Conservation (phyloP, 1,140 invertebrate genomes). For the Orius insidiosus region DNA sequence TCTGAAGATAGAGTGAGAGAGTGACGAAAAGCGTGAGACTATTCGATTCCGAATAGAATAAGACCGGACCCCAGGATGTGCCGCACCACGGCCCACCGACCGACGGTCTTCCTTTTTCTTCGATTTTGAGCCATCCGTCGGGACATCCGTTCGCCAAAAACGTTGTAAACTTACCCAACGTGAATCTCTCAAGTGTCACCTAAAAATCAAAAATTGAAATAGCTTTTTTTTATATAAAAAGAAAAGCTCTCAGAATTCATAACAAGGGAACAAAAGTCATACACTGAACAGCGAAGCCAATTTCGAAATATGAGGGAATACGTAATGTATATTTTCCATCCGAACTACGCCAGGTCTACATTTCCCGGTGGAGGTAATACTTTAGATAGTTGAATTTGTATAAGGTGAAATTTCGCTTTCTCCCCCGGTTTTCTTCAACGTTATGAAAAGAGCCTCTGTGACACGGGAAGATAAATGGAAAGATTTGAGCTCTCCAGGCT, state of each 20-base stretch:
- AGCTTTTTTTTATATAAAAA: slow-evolving; percentile 2
- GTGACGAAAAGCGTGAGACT: slow-evolving; percentile 56
- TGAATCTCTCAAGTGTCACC: slow-evolving; percentile 74
- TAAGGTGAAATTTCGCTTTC: not conserved
- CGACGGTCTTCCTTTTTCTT: slow-evolving; percentile 46
- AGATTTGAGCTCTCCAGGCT: too few species aligned
- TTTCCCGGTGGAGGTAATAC: too few species aligned
- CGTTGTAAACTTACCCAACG: slow-evolving; percentile 64
- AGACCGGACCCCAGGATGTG: slow-evolving; percentile 62
- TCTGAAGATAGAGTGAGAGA: slow-evolving; percentile 54
- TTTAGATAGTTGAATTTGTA: not conserved
- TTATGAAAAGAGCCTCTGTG: too few species aligned
- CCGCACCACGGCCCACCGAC: slow-evolving; percentile 66
- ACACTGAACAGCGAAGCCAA: not conserved
- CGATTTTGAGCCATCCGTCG: slow-evolving; percentile 59
- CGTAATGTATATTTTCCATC: not conserved
- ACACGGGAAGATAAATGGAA: too few species aligned
- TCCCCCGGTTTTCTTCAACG: too few species aligned
- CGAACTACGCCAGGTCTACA: not conserved
- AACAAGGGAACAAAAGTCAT: slow-evolving; percentile 2
- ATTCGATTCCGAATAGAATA: slow-evolving; percentile 65
- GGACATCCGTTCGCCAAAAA: slow-evolving; percentile 56
- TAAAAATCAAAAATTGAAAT: slow-evolving; percentile 28
- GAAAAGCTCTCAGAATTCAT: not conserved
- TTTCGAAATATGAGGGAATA: not conserved